Percentiles rank a stretch among this genome's conserved stretches.
Evolutionary conservation across 2,888 invertebrate genomes (phyloP).

Genomic region (Hypena proboscidalis): DNA sequence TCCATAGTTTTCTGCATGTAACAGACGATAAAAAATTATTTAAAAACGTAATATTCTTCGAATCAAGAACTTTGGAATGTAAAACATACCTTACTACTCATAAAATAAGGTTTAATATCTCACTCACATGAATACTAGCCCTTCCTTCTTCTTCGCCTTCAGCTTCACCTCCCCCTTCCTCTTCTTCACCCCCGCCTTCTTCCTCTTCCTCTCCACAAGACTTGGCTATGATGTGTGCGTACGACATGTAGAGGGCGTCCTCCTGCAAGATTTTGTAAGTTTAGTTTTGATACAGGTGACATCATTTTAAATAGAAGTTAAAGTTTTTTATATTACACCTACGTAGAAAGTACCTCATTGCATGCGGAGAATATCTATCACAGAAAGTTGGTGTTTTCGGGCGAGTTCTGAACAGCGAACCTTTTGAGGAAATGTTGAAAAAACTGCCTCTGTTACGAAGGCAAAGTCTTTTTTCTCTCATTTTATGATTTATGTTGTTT

Average conservation of each 20-base stretch:
- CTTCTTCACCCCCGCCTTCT: constrained; percentile 96
- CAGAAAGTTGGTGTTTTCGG: too few relatives aligned
- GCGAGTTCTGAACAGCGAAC: too few relatives aligned
- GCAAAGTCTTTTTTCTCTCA: too few relatives aligned
- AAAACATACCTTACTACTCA: background rate
- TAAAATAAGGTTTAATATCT: background rate
- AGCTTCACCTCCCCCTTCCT: constrained; percentile 89
- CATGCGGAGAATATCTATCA: too few relatives aligned
- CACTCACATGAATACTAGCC: constrained; percentile 96
- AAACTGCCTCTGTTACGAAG: too few relatives aligned
- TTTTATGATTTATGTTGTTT: too few relatives aligned
- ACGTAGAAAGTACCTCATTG: too few relatives aligned
- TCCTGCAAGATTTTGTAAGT: constrained; percentile 82
- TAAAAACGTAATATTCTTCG: background rate
- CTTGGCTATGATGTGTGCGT: constrained; percentile 98
- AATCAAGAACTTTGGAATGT: too few relatives aligned
- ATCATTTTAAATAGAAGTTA: too few relatives aligned
- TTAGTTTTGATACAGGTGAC: too few relatives aligned
- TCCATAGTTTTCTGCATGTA: constrained; percentile 80
- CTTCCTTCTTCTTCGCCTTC: constrained; percentile 89
- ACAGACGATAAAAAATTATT: constrained; percentile 27
- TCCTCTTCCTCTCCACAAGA: constrained; percentile 99
- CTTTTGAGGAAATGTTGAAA: too few relatives aligned
- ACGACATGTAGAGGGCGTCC: constrained; percentile 98
- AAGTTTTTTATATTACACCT: too few relatives aligned